Evolutionary conservation across 2,113 vertebrate genomes (phyloP), one percentile per base, ranked within the genome.

Genomic region (Syrmaticus mikado): DNA sequence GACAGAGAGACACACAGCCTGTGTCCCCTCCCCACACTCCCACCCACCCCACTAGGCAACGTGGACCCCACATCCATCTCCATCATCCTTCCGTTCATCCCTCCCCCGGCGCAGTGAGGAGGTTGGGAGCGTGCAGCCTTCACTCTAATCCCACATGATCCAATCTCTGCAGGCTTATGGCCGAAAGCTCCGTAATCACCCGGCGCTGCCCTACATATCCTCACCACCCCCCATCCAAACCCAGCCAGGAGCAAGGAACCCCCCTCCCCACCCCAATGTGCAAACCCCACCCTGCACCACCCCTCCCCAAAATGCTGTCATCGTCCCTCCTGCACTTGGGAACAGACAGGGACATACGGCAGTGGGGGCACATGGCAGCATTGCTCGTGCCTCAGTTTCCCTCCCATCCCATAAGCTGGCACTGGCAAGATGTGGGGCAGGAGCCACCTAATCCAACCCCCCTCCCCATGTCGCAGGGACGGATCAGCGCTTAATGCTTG

Each of bases 111-210:
- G 0, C 76, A 15, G 84, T 68, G 66, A 25, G 87, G 94, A 67
- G 75, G 92, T 83, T 75, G 57, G 7, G 76, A 89, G 92, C 32
- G 19, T 45, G 92, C 89, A 65, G 89, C 87, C 93, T 28, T 38
- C 64, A 28, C 40, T 30, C 64, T 95, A 94, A 95, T 95, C 93
- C 94, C 2, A 88, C 5, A 34, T 93, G 94, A 95, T 94, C 93
- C 94, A 80, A 94, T 91, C 94, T 84, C 64, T 13, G 9, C 2
- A 50, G 81, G 90, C 32, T 95, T 89, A 95, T 27, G 43, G 52
- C 48, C 21, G 3, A 90, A 61, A 94, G 90, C 89, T 16, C 75
- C 8, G 20, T 91, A 91, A 95, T 89, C 90, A 7, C 87, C 92
- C 81, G 1, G 90, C 28, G 14, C 95, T 95, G 95, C 85, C 95